Evolutionary conservation across 1,140 invertebrate species (phyloP).

Genomic region (Ostrea denselamellosa): DNA sequence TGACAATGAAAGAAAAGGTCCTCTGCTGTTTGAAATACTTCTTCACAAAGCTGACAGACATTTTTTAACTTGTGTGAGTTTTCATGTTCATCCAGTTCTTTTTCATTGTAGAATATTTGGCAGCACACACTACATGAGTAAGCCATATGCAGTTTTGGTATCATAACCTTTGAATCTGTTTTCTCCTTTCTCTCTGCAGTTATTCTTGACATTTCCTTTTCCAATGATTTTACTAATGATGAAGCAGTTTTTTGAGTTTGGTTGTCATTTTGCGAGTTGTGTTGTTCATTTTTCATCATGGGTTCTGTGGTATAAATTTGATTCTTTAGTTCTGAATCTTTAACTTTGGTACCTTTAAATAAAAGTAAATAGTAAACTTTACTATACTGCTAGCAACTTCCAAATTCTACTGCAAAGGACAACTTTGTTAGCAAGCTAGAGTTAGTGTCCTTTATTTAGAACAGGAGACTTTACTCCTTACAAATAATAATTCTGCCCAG

Average conservation of each 20-base stretch:
- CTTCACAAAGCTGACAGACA: not conserved
- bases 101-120: not conserved
- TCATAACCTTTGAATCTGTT: not conserved
- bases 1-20: not conserved
- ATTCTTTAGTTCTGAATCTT: not conserved
- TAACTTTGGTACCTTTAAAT: not conserved
- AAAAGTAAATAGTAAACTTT: too few species aligned
- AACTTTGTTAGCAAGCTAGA: too few species aligned
- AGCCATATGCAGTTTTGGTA: not conserved
- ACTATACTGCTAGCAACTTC: too few species aligned
- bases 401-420: too few species aligned
- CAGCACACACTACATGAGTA: not conserved
- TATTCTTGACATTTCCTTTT: not conserved
- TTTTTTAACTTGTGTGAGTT: not conserved
- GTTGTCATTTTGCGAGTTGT: not conserved
- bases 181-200: not conserved
- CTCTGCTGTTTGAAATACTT: not conserved
- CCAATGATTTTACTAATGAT: not conserved
- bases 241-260: not conserved
- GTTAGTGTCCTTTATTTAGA: too few species aligned
- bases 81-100: not conserved
- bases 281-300: not conserved
- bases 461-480: too few species aligned
- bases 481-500: too few species aligned
- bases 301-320: not conserved